phyloP scores from a whole-genome alignment of 2,888 invertebrate species.

The Oscheius sp. region DNA sequence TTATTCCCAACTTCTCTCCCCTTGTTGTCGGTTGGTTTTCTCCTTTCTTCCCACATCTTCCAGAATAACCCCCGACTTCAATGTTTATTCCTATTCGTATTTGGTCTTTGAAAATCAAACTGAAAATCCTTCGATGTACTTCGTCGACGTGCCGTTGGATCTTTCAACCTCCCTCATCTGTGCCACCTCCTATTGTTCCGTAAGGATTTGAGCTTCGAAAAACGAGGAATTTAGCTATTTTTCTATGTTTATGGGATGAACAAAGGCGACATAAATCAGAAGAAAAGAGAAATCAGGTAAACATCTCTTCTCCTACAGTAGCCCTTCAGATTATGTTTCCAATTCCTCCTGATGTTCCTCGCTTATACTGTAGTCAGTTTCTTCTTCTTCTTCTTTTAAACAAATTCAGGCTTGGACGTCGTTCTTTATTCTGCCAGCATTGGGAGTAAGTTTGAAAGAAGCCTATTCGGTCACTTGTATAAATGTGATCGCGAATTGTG shows the following conservation, averaged over 20 bases:
- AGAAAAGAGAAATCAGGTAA: conserved; percentile 13
- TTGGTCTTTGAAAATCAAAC: conserved; percentile 4
- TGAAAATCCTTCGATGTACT: conserved; percentile 16
- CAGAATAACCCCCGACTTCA: conserved; percentile 28
- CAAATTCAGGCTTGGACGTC: conserved; percentile 23
- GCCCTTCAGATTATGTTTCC: conserved; percentile 13
- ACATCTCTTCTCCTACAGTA: neutral
- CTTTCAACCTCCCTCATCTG: conserved; percentile 12
- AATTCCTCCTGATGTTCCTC: conserved; percentile 25
- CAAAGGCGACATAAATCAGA: neutral
- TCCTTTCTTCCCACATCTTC: neutral
- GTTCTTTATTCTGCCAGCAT: neutral
- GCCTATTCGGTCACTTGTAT: neutral
- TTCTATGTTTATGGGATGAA: conserved; percentile 15
- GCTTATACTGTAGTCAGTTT: too few species aligned
- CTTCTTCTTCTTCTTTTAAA: neutral
- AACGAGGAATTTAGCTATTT: neutral
- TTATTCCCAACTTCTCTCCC: conserved; percentile 20
- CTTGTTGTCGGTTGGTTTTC: conserved; percentile 26
- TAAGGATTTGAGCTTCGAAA: neutral
- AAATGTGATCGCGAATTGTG: conserved; percentile 9
- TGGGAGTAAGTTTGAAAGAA: neutral
- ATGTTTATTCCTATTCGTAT: conserved; percentile 18
- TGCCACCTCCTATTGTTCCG: conserved; percentile 8
- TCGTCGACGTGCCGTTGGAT: conserved; percentile 23